Percentiles rank a stretch among this genome's conserved stretches.
Conservation (phyloP, 2,113 vertebrate genomes). For the Riparia riparia region DNA sequence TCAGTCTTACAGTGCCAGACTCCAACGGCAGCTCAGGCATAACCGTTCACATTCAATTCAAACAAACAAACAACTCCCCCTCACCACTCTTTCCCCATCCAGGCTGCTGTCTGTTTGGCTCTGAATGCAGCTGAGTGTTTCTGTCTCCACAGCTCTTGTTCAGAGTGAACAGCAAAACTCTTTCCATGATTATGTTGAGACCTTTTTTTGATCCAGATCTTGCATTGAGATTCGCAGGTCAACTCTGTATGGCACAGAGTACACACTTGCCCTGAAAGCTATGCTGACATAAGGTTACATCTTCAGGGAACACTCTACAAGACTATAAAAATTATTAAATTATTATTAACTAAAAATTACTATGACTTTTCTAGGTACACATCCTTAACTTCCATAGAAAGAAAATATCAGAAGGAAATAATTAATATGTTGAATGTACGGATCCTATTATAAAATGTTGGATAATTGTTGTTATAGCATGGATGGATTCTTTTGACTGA, state of each 20-base stretch:
- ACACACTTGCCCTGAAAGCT: neutral
- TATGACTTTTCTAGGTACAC: neutral
- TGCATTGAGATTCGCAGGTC: neutral
- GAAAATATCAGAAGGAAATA: neutral
- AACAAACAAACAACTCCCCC: constrained; percentile 10
- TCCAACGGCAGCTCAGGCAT: neutral
- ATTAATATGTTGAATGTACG: neutral
- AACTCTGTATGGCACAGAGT: neutral
- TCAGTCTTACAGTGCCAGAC: neutral
- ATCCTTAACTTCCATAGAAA: neutral
- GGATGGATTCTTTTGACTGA: neutral
- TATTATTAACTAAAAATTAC: too few species aligned
- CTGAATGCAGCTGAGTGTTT: neutral
- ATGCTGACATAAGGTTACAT: neutral
- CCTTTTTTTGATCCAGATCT: neutral
- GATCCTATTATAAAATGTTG: neutral
- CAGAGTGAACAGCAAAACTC: neutral
- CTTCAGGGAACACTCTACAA: neutral
- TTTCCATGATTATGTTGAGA: neutral
- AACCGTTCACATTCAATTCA: constrained; percentile 3
- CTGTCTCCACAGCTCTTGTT: neutral
- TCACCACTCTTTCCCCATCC: neutral
- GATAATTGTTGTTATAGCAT: neutral
- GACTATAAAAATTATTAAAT: neutral
- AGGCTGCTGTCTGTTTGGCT: neutral